Percentiles rank a stretch among this genome's conserved stretches.
Conservation (phyloP, 2,797 vertebrate species). For the Emys orbicularis region DNA sequence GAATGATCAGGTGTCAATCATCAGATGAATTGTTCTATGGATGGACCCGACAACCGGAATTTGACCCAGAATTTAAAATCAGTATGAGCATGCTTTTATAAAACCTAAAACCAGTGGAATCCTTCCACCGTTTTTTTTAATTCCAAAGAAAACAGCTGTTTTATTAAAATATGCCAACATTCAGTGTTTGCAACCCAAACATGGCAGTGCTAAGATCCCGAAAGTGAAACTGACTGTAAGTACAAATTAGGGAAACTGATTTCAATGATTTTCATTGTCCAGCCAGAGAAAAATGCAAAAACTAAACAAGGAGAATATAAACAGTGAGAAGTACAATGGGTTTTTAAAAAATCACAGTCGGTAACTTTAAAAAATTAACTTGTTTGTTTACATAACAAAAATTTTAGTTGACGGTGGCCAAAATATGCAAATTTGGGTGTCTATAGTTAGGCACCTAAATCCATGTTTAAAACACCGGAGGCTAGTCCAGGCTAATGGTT, state of each 20-base stretch:
- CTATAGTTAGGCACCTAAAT: background rate
- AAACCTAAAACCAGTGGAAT: conserved; percentile 51
- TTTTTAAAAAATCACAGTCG: conserved; percentile 19
- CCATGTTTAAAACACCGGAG: background rate
- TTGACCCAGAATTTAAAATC: conserved; percentile 43
- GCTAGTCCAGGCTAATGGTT: rapidly evolving
- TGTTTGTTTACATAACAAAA: conserved; percentile 25
- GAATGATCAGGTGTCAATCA: conserved; percentile 31
- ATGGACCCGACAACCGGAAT: conserved; percentile 25
- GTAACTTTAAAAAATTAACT: background rate
- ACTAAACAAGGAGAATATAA: background rate
- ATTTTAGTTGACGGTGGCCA: conserved; percentile 25
- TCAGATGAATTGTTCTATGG: conserved; percentile 43
- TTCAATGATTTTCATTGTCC: conserved; percentile 1
- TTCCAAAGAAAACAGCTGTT: conserved; percentile 29
- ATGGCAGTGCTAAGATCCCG: conserved; percentile 33
- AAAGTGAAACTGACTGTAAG: background rate
- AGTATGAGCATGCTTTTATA: conserved; percentile 23
- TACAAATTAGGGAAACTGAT: conserved; percentile 24
- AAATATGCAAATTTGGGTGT: background rate
- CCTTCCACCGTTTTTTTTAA: conserved; percentile 22
- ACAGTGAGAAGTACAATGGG: background rate
- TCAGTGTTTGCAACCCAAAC: conserved; percentile 15
- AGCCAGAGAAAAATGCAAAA: background rate
- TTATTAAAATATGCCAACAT: conserved; percentile 50